phyloP scores from a whole-genome alignment of 1,140 invertebrate genomes.

The Gerris buenoi region DNA sequence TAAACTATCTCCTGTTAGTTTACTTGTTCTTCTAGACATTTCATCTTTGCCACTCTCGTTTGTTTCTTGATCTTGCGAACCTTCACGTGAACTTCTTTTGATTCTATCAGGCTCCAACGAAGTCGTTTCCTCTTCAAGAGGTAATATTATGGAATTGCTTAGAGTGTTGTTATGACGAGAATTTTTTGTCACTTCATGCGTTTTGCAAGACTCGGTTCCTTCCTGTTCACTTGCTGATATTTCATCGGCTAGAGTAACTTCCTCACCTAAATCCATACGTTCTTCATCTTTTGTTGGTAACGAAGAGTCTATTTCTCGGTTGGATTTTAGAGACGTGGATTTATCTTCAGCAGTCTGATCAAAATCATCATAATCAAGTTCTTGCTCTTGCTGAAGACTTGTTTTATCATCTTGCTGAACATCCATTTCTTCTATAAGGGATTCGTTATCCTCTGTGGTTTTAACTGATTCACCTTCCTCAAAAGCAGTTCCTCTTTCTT shows the following conservation, averaged over 20 bases:
- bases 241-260: not conserved
- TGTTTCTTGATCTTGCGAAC: not conserved
- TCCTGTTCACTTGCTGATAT: not conserved
- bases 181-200: not conserved
- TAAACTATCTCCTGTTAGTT: not conserved
- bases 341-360: not conserved
- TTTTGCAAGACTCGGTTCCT: not conserved
- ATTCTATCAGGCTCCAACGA: not conserved
- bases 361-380: not conserved
- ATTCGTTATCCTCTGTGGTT: too few relatives aligned
- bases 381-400: not conserved
- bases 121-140: not conserved
- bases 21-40: not conserved
- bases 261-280: not conserved
- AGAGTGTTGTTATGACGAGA: not conserved
- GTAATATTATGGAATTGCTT: not conserved
- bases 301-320: not conserved
- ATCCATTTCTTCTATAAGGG: not conserved
- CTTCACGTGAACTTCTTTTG: not conserved
- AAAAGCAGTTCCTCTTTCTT: not conserved
- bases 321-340: not conserved
- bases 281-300: not conserved
- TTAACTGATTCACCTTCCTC: not conserved
- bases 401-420: constrained; percentile 1
- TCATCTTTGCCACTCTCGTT: not conserved